A percentile compares a stretch with the other conserved stretches of the same genome.
phyloP scores from a whole-genome alignment of 2,797 vertebrate species.

The Sebastes jordani region DNA sequence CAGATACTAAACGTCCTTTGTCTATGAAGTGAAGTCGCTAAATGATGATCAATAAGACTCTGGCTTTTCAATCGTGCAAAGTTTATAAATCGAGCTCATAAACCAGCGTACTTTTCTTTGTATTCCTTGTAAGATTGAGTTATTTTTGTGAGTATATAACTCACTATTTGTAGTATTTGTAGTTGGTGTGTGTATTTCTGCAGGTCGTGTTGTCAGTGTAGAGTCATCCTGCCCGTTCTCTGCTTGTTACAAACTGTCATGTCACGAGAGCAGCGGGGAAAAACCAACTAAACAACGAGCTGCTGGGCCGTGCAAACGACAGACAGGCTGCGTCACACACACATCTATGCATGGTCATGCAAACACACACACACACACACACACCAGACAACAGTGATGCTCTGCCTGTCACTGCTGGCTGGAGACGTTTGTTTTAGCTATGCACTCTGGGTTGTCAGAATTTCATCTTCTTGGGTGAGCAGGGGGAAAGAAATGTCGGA shows the following conservation, averaged over 20 bases:
- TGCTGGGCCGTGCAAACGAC: constrained; percentile 7
- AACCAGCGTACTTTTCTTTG: background rate
- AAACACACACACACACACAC: background rate
- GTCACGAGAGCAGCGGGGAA: constrained; percentile 4
- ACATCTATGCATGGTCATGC: background rate
- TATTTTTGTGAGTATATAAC: background rate
- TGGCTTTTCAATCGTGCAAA: background rate
- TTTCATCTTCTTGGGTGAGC: constrained; percentile 42
- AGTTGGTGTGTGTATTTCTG: background rate
- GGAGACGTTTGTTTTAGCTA: constrained; percentile 35
- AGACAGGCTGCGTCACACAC: constrained; percentile 3
- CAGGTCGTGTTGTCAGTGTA: background rate
- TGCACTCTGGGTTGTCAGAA: constrained; percentile 40
- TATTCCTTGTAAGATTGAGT: background rate
- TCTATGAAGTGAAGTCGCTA: background rate
- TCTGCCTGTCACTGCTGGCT: constrained; percentile 15
- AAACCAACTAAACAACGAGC: constrained; percentile 12
- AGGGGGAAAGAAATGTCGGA: background rate
- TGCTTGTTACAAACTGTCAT: constrained; percentile 22
- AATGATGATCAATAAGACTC: background rate
- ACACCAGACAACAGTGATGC: background rate
- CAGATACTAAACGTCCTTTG: background rate
- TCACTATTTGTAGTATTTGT: background rate
- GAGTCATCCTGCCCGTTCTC: constrained; percentile 3
- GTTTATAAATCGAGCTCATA: background rate